Evolutionary conservation across 1,140 invertebrate genomes (phyloP), one percentile per base, ranked within the genome.

Genomic region (Drosophila kepulauana): DNA sequence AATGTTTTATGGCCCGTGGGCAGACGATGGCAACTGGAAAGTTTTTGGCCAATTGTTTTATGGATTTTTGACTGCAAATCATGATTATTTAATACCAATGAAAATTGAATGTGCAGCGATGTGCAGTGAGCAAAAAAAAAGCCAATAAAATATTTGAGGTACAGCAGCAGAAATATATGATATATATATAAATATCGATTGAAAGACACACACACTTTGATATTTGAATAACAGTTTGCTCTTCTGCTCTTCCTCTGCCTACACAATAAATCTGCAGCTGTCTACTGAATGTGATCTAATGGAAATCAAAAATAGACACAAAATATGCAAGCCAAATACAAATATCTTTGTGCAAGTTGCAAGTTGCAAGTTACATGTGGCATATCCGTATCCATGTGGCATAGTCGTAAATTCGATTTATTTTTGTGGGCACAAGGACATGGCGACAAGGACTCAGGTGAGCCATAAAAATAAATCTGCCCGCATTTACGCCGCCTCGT

Each of bases 401-500:
- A 54, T 45, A n/a, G 20, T 35, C 28, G 52, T 49, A 59, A 30
- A 57, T 41, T 57, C 58, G 65, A 49, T 72, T 56, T 70, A 81
- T 41, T 38, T 20, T 51, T 43, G 33, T 43, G 59, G 15, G 20
- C 20, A 38, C 51, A 38, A 43, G 62, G 54, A 74, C 43, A 54
- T 65, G 43, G 15, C 51, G 65, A 67, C 57, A 70, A 62, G 82
- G 54, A 68, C 84, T 72, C 74, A 80, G 75, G 72, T 71, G 79
- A 75, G 82, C 67, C 71, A 88, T 88, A 89, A 88, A 89, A 84
- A 88, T 89, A 88, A 88, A 88, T 89, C 84, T 81, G 76, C 70
- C 77, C 77, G 85, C 84, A 88, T 88, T 88, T 88, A 84, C 84
- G 81, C 84, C 74, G 80, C 73, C 65, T 84, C 73, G 80, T 81